phyloP scores from a whole-genome alignment of 2,888 invertebrate genomes.

The Horisme vitalbata region DNA sequence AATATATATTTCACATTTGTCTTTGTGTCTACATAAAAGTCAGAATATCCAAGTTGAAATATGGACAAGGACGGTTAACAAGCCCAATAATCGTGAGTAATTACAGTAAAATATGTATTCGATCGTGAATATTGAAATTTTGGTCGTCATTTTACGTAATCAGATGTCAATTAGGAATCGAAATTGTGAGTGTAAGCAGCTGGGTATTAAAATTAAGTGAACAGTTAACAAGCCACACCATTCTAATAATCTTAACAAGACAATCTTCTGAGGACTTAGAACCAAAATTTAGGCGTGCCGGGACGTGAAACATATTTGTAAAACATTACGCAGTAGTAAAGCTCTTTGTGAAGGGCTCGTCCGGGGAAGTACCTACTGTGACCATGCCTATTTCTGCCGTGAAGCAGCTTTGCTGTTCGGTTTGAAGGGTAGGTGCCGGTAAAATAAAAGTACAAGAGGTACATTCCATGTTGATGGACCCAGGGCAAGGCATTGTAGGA shows the following conservation, averaged over 20 bases:
- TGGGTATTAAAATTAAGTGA: conserved; percentile 25
- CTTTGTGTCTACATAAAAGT: conserved; percentile 54
- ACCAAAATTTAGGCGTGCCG: too few species aligned
- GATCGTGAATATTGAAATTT: conserved; percentile 31
- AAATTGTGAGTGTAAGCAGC: conserved; percentile 34
- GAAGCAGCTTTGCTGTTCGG: too few species aligned
- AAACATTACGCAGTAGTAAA: too few species aligned
- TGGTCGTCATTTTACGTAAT: conserved; percentile 49
- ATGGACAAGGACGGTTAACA: conserved; percentile 37
- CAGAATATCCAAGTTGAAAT: conserved; percentile 49
- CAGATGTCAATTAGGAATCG: conserved; percentile 48
- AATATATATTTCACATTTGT: conserved; percentile 66
- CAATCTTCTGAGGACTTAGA: too few species aligned
- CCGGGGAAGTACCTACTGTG: too few species aligned
- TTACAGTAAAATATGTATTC: conserved; percentile 35
- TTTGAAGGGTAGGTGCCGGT: too few species aligned
- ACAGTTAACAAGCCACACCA: conserved; percentile 6
- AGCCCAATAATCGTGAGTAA: conserved; percentile 37
- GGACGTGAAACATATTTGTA: too few species aligned
- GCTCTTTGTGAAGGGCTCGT: too few species aligned
- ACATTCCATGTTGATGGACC: too few species aligned
- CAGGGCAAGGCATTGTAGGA: too few species aligned
- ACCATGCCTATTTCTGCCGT: too few species aligned
- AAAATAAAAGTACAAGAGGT: too few species aligned
- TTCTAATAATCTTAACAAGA: conserved; percentile 3